Evolutionary conservation across 53 echinoderm and acorn worm genomes (phyloP).

Genomic region (Echinometra lucunter): DNA sequence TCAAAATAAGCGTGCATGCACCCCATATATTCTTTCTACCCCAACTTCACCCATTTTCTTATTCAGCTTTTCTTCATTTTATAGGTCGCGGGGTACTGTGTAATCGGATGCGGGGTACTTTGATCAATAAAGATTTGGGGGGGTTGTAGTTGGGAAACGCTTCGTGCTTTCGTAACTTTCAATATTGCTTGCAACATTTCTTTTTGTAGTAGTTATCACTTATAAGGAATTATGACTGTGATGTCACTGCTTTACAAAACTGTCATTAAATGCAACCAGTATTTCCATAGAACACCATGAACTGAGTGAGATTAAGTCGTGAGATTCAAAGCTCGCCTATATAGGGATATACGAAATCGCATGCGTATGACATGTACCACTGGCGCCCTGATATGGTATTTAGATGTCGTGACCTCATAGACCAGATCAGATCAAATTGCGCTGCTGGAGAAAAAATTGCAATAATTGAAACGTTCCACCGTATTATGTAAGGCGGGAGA

Average conservation of each 20-base stretch:
- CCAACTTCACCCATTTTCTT: background rate
- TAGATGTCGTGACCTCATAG: background rate
- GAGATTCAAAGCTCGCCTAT: background rate
- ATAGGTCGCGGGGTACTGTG: background rate
- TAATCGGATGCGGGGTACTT: background rate
- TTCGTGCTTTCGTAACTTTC: background rate
- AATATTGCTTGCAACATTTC: background rate
- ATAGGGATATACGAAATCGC: background rate
- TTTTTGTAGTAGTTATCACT: no score
- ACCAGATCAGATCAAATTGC: background rate
- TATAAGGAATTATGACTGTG: no score
- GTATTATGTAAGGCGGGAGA: background rate
- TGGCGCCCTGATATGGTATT: background rate
- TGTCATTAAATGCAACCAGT: background rate
- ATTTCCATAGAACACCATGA: background rate
- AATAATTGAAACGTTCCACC: slow-evolving; percentile 46
- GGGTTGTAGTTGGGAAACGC: background rate
- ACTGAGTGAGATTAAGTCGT: background rate
- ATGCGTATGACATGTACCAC: no score
- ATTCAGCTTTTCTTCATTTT: background rate
- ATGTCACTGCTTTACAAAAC: no score
- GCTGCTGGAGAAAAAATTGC: slow-evolving; percentile 17
- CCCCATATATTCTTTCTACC: background rate
- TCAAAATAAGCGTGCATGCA: slow-evolving; percentile 19
- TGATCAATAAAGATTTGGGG: background rate